Conservation (phyloP, 2,888 invertebrate genomes). For the Physocephala rufipes region DNA sequence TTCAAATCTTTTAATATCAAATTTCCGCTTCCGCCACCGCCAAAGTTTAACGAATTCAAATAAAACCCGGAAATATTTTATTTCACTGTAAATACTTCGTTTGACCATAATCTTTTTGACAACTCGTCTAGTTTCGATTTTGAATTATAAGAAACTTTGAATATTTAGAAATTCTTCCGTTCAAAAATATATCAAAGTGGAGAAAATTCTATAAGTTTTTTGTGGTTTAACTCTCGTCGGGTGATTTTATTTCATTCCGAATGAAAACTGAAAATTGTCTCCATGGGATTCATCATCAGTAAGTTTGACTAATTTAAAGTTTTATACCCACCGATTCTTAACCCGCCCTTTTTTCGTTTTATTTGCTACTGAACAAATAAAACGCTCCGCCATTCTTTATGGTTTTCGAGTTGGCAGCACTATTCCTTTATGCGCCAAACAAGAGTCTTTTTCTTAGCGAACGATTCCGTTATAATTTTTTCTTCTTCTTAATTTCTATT, state of each 20-base stretch:
- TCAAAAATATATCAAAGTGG: not conserved
- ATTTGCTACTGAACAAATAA: slow-evolving; percentile 6
- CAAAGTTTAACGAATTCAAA: slow-evolving; percentile 12
- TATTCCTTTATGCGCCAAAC: not conserved
- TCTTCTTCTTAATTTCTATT: not conserved
- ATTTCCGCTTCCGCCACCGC: slow-evolving; percentile 17
- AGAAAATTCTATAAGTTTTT: not conserved
- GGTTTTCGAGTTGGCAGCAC: not conserved
- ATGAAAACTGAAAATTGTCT: too few species aligned
- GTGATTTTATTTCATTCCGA: too few species aligned
- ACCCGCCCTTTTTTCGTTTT: slow-evolving; percentile 8
- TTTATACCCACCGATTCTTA: too few species aligned
- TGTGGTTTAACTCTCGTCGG: not conserved
- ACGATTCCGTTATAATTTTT: slow-evolving; percentile 19
- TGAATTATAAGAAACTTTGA: slow-evolving; percentile 1
- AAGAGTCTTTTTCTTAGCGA: not conserved
- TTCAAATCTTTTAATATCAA: too few species aligned
- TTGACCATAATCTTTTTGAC: slow-evolving; percentile 14
- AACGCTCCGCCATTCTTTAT: too few species aligned
- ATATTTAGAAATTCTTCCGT: not conserved
- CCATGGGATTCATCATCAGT: not conserved
- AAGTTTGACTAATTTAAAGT: slow-evolving; percentile 17
- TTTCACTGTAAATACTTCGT: not conserved
- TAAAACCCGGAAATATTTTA: slow-evolving; percentile 24
- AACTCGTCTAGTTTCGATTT: not conserved